Evolutionary conservation across 2,797 vertebrate species (phyloP), one percentile per base, ranked within the genome.

Genomic region (Microctenopoma lineatum): DNA sequence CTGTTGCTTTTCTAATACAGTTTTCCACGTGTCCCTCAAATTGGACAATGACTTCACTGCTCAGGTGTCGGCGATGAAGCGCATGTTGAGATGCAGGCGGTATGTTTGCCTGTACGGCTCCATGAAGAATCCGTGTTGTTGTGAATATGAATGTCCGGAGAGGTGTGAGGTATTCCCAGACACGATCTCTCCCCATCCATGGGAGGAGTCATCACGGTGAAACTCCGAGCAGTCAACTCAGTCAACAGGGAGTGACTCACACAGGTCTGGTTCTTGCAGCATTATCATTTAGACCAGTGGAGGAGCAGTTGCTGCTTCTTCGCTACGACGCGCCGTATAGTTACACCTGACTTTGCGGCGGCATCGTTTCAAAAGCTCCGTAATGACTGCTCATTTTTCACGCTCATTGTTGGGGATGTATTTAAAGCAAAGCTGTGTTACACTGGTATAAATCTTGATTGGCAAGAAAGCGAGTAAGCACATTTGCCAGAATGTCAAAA

Each of bases 231-330:
- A 67, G 57, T 72, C 46, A 34, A 46, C 59, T 70, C 68, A 64
- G 74, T 77, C 78, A 64, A 73, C 86, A 45, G 14, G 16, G 45
- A 70, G 46, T 73, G 66, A 81, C 59, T 85, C 80, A 73, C 48
- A 61, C 59, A 46, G 55, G 66, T 77, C 73, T 77, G 66, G 29
- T 51, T 79, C 65, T 65, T 57, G 60, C 59, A 68, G 50, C 66
- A 45, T 70, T 60, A 46, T 69, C 47, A 75, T 84, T 78, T 61
- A 52, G 74, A 59, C 45, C 11, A 34, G 21, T 32, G 7, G 55
- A 64, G 70, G 47, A 59, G n/a, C 47, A 53, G 60, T 6, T 73
- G 12, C 11, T 26, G 4, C 8, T 26, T 44, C 38, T 71, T 7
- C 3, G 14, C 11, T 10, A 39, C 34, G 32, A 11, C 26, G 18